phyloP scores from a whole-genome alignment of 2,888 invertebrate genomes.

The Tinea pellionella region DNA sequence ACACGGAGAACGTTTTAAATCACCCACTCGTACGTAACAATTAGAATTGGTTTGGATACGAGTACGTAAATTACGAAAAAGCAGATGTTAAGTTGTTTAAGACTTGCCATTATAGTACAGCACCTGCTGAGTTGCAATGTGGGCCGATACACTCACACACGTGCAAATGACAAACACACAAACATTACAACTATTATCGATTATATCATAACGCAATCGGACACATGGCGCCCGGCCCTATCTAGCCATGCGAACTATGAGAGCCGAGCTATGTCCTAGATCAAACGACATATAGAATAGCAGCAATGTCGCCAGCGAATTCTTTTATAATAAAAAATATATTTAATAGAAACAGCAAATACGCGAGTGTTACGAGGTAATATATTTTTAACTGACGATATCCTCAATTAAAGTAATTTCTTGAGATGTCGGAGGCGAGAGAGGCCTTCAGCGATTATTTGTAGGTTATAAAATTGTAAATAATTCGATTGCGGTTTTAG shows the following conservation, averaged over 20 bases:
- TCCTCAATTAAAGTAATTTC: constrained; percentile 32
- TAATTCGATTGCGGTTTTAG: constrained; percentile 60
- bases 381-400: constrained; percentile 26
- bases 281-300: constrained; percentile 24
- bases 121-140: constrained; percentile 48
- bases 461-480: constrained; percentile 48
- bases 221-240: constrained; percentile 26
- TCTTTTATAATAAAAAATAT: constrained; percentile 11
- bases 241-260: constrained; percentile 53
- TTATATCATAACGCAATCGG: constrained; percentile 58
- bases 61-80: constrained; percentile 50
- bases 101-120: constrained; percentile 43
- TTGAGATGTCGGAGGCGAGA: constrained; percentile 26
- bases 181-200: constrained; percentile 18
- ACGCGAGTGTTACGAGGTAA: constrained; percentile 22
- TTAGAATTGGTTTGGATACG: constrained; percentile 31
- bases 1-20: constrained; percentile 1
- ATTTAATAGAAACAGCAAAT: constrained; percentile 1
- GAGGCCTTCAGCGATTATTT: constrained; percentile 52
- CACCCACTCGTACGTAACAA: constrained; percentile 23
- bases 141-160: constrained; percentile 15
- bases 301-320: constrained; percentile 26
- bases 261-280: constrained; percentile 55
- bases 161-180: neutral
- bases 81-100: constrained; percentile 54